These are phyloP conservation scores for Drosophila mayaguana DNA, from an alignment of 2,888 invertebrate genomes.

Conservation along the genomic window DNA sequence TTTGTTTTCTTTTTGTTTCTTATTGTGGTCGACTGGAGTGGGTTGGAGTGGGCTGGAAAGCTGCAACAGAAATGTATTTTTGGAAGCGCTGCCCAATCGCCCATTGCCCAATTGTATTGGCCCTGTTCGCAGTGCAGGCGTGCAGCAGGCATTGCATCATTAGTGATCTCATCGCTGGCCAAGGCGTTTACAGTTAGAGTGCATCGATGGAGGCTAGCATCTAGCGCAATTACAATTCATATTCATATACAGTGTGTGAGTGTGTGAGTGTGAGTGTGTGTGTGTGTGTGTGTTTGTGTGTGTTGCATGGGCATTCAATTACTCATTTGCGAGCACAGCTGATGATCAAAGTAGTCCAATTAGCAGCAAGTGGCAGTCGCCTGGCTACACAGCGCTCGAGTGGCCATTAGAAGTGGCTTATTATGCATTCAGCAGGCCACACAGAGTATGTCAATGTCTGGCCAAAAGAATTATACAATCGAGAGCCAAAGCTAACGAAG, in stretches of 20 bases:
- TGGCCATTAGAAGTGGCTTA: slow-evolving; percentile 45
- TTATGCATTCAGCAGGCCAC: slow-evolving; percentile 58
- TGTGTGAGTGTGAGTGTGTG: slow-evolving; percentile 1
- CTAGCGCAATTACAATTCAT: slow-evolving; percentile 4
- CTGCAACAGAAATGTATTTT: slow-evolving; percentile 9
- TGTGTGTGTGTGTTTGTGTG: neutral
- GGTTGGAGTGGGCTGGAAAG: neutral
- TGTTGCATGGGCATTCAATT: slow-evolving; percentile 34
- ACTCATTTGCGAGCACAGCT: slow-evolving; percentile 19
- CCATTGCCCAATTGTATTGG: slow-evolving; percentile 28
- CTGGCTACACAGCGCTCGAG: slow-evolving; percentile 8
- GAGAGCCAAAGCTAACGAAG: slow-evolving; percentile 31
- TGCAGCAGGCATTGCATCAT: slow-evolving; percentile 32
- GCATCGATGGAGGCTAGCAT: slow-evolving; percentile 7
- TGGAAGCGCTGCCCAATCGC: neutral
- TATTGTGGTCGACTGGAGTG: neutral
- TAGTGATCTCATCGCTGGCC: slow-evolving; percentile 42
- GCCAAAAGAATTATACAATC: slow-evolving; percentile 60
- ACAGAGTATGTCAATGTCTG: slow-evolving; percentile 65
- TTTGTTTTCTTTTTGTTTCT: slow-evolving; percentile 1
- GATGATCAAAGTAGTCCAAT: slow-evolving; percentile 54
- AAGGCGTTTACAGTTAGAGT: slow-evolving; percentile 16
- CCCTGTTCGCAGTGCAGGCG: slow-evolving; percentile 1
- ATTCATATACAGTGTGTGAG: slow-evolving; percentile 3
- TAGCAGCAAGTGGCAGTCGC: slow-evolving; percentile 44